Base-by-base conservation (phyloP, 2,113 vertebrate species). In the Plestiodon gilberti region DNA sequence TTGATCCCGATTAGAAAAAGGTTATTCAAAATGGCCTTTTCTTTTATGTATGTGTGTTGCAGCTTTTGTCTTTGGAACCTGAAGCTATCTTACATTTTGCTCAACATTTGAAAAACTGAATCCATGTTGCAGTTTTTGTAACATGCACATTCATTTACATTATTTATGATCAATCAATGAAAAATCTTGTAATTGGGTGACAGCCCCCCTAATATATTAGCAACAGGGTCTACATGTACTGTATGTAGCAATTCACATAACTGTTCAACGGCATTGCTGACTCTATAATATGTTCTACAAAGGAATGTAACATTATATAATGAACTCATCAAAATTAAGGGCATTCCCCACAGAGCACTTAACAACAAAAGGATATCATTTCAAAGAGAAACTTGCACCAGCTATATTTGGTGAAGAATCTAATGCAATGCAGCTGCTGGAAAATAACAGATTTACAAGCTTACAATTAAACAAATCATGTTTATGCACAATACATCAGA, bases 261-360 rank as follows among this genome's bases (percentile, higher is more conserved):
- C 38, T 38, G 43, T 57, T 78, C 69, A 85, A 43, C 88, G 6
- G 6, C 81, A 23, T 43, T n/a, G 20, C n/a, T 85, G 82, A 30
- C n/a, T 90, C 52, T 52, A 59, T 73, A 89, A 30, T n/a, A 25
- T 28, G 38, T 65, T 30, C 67, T 88, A 83, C 11, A 85, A 87
- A 87, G 81, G 64, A 88, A 82, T 78, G 57, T 76, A 88, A 92
- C 17, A 77, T 33, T 65, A 87, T 88, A 85, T 76, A 74, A 89
- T n/a, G 11, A 22, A n/a, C 64, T 88, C 3, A 0, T 80, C 84
- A 87, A 80, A 90, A 90, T 82, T 85, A 87, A 89, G 38, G 38
- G 89, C 89, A 88, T 73, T 90, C 57, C 79, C 57, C 18, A 8
- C 20, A 48, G 65, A 88, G 71, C 3, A 62, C 40, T 52, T 23